A percentile compares a stretch with the other conserved stretches of the same genome.
phyloP scores from a whole-genome alignment of 2,797 vertebrate species.

The Limnodromus scolopaceus region DNA sequence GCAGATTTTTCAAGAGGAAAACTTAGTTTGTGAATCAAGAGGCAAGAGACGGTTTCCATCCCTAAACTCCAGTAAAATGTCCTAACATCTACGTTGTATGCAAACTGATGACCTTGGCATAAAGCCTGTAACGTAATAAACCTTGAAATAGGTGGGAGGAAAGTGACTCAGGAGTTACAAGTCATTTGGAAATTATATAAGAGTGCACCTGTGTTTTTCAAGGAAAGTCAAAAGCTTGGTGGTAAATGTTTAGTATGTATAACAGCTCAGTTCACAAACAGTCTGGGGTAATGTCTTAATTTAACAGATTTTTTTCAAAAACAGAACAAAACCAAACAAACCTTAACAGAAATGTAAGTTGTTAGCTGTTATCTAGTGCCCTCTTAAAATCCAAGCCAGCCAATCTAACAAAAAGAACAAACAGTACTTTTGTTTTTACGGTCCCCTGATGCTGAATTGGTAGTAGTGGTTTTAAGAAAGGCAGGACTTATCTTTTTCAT shows the following conservation, averaged over 20 bases:
- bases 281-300: background rate
- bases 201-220: background rate
- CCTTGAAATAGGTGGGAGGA: constrained; percentile 54
- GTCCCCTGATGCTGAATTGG: background rate
- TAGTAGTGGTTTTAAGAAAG: background rate
- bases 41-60: constrained; percentile 35
- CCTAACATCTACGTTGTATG: constrained; percentile 37
- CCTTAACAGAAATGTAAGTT: background rate
- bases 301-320: background rate
- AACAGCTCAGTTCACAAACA: background rate
- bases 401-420: background rate
- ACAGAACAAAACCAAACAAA: background rate
- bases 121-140: constrained; percentile 57
- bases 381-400: background rate
- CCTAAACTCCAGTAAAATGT: constrained; percentile 51
- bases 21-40: constrained; percentile 59
- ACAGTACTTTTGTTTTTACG: background rate
- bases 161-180: constrained; percentile 60
- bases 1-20: constrained; percentile 60
- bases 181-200: background rate
- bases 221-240: constrained; percentile 53
- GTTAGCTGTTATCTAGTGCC: background rate
- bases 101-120: constrained; percentile 68
- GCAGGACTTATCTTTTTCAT: background rate
- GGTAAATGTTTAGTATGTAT: background rate